Evolutionary conservation across 1,140 invertebrate species (phyloP), one percentile per base, ranked within the genome.

Genomic region (Drosophila pseudoananassae): DNA sequence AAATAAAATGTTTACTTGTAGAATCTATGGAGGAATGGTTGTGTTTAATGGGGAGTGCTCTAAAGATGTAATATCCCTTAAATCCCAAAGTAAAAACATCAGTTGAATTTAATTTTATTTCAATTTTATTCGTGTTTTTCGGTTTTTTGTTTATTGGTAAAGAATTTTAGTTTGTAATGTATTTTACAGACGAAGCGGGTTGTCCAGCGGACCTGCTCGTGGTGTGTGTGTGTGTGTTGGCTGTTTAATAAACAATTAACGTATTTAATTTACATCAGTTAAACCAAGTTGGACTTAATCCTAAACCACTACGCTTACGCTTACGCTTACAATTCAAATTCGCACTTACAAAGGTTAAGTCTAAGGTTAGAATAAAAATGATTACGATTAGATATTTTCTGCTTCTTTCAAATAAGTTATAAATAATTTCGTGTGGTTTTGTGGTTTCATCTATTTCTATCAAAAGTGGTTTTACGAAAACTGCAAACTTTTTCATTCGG

Each of bases 261-360:
- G 80, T 87, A 87, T 72, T 87, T 66, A 84, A 81, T 87, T 76
- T 87, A 87, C 83, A 85, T 82, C 75, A 87, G 78, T 87, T 88
- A 65, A 88, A 87, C 74, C 78, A 87, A 85, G 64, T 52, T 70
- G 27, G 17, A 45, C 73, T 74, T 85, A 85, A 49, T 54, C 46
- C 70, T 87, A 75, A 76, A 87, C 76, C 74, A 52, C 65, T 88
- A 88, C 59, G 40, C 58, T 87, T 87, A 85, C 59, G 40, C 55
- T 87, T 87, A 85, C 53, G 14, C 70, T 87, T 87, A 87, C 56
- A 66, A 74, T 75, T 74, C 64, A 88, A 81, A 87, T 88, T 85
- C 64, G 57, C 77, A 58, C 78, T 85, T 85, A 87, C 52, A 87
- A 81, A 69, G 66, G n/a, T n/a, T n/a, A n/a, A 74, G 85, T 59